A percentile compares a stretch with the other conserved stretches of the same genome.
phyloP scores from a whole-genome alignment of 2,797 vertebrate species.

The Lacerta agilis region DNA sequence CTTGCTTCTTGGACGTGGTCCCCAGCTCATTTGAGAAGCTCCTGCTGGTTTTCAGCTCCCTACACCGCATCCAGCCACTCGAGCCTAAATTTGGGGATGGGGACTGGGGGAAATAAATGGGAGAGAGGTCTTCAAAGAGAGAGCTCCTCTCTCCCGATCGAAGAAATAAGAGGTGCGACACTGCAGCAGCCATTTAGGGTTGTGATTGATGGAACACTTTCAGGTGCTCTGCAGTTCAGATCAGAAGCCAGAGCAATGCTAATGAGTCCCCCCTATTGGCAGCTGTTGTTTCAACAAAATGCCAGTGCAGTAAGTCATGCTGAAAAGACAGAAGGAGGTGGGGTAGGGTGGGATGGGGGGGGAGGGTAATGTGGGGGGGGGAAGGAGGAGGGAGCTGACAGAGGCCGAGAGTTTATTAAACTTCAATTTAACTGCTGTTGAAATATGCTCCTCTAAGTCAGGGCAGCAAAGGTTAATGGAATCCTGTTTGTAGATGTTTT shows the following conservation, averaged over 20 bases:
- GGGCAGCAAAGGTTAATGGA: conserved; percentile 54
- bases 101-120: neutral
- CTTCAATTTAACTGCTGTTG: conserved; percentile 51
- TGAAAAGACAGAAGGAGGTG: neutral
- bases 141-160: neutral
- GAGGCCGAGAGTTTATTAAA: conserved; percentile 54
- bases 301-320: neutral
- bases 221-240: conserved; percentile 4
- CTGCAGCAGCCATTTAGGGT: neutral
- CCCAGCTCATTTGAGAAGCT: neutral
- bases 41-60: neutral
- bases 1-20: neutral
- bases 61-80: neutral
- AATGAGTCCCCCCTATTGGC: neutral
- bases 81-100: neutral
- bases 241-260: rapidly evolving
- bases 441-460: conserved; percentile 45
- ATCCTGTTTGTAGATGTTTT: conserved; percentile 52
- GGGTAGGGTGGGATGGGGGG: neutral
- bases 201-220: neutral
- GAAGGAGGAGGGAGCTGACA: conserved; percentile 5
- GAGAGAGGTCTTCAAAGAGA: neutral
- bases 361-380: neutral
- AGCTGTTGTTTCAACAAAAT: neutral
- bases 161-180: rapidly evolving